Evolutionary conservation across 2,888 invertebrate genomes (phyloP).

Genomic region (Gymnoscelis rufifasciata): DNA sequence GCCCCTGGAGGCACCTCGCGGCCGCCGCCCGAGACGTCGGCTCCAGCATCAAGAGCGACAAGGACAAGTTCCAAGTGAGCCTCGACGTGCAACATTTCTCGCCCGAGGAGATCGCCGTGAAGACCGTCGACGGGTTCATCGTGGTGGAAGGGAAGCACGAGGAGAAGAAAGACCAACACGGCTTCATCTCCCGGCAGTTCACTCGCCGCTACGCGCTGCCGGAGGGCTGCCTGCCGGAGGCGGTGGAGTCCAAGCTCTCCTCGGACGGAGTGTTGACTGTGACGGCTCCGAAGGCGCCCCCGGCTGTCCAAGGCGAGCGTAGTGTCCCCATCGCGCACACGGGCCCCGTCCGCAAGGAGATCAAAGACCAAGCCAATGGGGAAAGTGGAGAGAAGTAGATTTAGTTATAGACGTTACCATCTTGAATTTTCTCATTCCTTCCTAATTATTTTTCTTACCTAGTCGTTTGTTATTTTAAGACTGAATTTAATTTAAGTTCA

Average conservation of each 20-base stretch:
- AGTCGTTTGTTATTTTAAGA: too few species aligned
- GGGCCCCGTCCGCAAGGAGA: conserved; percentile 78
- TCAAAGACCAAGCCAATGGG: conserved; percentile 71
- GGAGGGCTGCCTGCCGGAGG: conserved; percentile 83
- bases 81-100: conserved; percentile 87
- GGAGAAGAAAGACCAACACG: conserved; percentile 86
- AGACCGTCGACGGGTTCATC: conserved; percentile 84
- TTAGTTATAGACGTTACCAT: background rate
- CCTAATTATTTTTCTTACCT: too few species aligned
- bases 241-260: conserved; percentile 84
- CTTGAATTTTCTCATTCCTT: background rate
- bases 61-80: conserved; percentile 76
- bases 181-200: conserved; percentile 86
- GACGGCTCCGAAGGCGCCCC: conserved; percentile 78
- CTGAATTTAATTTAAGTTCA: too few species aligned
- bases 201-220: conserved; percentile 87
- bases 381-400: conserved; percentile 40
- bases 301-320: conserved; percentile 65
- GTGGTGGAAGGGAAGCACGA: conserved; percentile 89
- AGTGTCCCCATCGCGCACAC: conserved; percentile 80
- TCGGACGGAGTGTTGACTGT: conserved; percentile 87
- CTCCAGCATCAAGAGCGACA: conserved; percentile 74
- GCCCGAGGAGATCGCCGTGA: conserved; percentile 87
- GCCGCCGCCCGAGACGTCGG: conserved; percentile 72
- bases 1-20: conserved; percentile 67